Base-by-base conservation (phyloP, 2,113 vertebrate genomes). In the Tapirus terrestris region DNA sequence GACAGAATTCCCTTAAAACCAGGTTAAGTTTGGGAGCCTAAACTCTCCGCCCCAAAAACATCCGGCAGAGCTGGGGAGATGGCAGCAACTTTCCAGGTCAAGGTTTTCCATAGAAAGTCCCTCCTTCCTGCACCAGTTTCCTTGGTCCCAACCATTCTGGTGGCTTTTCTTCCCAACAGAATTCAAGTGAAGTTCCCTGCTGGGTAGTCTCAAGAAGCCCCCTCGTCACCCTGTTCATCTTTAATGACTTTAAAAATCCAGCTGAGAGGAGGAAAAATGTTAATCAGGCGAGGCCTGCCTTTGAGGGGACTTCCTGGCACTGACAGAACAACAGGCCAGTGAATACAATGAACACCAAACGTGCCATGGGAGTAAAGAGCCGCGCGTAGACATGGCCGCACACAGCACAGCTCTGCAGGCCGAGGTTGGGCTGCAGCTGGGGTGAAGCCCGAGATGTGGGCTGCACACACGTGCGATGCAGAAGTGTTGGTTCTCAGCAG, bases 231-330 rank as follows among this genome's bases (percentile, higher is more conserved):
- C 10, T 3, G 51, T 86, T 96, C 97, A 82, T 97, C 96, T 63
- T 79, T n/a, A 89, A 85, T 70, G 70, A 77, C 63, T 81, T 89
- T 80, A 97, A 73, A 96, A 98, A 96, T 87, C 65, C 92, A 91
- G 94, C 65, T 89, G 89, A 94, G 89, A 92, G 85, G 96, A 95
- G 92, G 88, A 94, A 89, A 97, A 97, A 94, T 36, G 68, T 80
- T 43, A 94, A 92, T 94, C 96, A 97, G 97, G 76, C 27, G 94
- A 94, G 25, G n/a, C 82, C 88, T 95, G 97, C 73, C 95, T 94
- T 96, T 91, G 96, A 96, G 96, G 93, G 92, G 68, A 80, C 89
- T 92, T 72, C 60, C 75, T 43, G 68, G 29, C 73, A 43, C 89
- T 3, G 87, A 63, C 58, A 92, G 90, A 72, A 96, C 97, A 96